Percentiles rank a stretch among this genome's conserved stretches.
Conservation (phyloP, 2,888 invertebrate genomes). For the Erannis defoliaria region DNA sequence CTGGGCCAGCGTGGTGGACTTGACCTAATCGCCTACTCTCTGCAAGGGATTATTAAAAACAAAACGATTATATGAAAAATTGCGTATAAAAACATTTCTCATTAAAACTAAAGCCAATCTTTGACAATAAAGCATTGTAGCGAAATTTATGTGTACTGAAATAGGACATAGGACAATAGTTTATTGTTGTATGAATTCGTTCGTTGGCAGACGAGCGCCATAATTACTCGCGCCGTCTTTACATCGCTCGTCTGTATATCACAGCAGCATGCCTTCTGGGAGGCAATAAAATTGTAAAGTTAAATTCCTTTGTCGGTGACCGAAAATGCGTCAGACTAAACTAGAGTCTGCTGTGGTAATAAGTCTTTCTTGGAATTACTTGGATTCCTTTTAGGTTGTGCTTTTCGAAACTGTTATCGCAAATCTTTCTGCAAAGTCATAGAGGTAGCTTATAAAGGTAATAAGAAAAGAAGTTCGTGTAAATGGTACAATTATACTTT, state of each 20-base stretch:
- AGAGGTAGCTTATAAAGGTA: too few relatives aligned
- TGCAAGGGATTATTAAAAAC: too few relatives aligned
- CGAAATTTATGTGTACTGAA: slow-evolving; percentile 1
- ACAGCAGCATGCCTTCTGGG: slow-evolving; percentile 65
- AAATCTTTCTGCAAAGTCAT: too few relatives aligned
- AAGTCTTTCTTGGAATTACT: slow-evolving; percentile 4
- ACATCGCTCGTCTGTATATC: slow-evolving; percentile 56
- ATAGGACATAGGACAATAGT: slow-evolving; percentile 18
- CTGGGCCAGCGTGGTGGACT: too few relatives aligned
- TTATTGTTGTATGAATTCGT: slow-evolving; percentile 7
- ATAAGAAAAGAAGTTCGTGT: too few relatives aligned
- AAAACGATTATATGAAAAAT: too few relatives aligned
- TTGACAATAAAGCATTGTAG: not conserved
- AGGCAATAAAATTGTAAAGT: slow-evolving; percentile 76
- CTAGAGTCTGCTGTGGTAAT: not conserved
- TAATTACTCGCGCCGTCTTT: slow-evolving; percentile 48
- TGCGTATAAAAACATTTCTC: too few relatives aligned
- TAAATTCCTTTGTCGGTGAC: slow-evolving; percentile 52
- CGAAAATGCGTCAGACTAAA: not conserved
- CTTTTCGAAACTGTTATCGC: too few relatives aligned
- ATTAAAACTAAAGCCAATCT: too few relatives aligned
- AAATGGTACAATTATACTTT: too few relatives aligned
- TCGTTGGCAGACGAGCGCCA: slow-evolving; percentile 23
- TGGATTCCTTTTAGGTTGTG: too few relatives aligned
- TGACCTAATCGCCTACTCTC: too few relatives aligned